A percentile compares a stretch with the other conserved stretches of the same genome.
Conservation (phyloP, 2,888 invertebrate genomes). For the Euzophera pinguis region DNA sequence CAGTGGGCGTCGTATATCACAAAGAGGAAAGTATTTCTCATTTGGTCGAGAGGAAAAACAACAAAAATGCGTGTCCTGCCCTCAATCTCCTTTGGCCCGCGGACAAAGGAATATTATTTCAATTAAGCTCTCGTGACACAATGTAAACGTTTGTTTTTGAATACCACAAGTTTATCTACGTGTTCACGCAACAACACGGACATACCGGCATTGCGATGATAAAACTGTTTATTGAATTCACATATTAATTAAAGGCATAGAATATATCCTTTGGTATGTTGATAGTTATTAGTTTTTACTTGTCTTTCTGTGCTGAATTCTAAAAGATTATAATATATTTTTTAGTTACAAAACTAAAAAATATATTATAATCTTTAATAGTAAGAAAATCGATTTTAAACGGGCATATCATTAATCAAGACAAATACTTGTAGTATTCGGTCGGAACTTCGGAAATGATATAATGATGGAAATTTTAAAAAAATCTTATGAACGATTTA, state of each 20-base stretch:
- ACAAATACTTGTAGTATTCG: no score
- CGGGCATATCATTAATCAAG: no score
- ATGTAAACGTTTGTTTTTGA: slow-evolving; percentile 38
- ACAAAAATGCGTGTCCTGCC: slow-evolving; percentile 56
- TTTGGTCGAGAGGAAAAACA: slow-evolving; percentile 59
- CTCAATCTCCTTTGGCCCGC: slow-evolving; percentile 60
- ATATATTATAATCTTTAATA: no score
- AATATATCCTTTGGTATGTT: no score
- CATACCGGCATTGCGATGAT: neutral
- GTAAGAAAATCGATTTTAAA: no score
- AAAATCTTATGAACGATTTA: no score
- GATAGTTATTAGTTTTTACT: no score
- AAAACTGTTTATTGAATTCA: slow-evolving; percentile 1
- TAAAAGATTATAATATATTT: no score
- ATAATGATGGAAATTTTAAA: no score
- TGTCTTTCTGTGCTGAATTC: no score
- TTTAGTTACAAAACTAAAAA: no score
- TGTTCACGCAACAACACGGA: slow-evolving; percentile 22
- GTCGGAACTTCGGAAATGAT: no score
- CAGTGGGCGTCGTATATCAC: slow-evolving; percentile 60
- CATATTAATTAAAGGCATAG: neutral
- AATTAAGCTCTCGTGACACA: slow-evolving; percentile 54
- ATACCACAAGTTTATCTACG: slow-evolving; percentile 40
- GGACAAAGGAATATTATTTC: slow-evolving; percentile 70
- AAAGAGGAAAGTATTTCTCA: slow-evolving; percentile 71